Percentiles rank a stretch among this genome's conserved stretches.
Evolutionary conservation across 2,888 invertebrate species (phyloP).

Genomic region (Drosophila meridionalis): DNA sequence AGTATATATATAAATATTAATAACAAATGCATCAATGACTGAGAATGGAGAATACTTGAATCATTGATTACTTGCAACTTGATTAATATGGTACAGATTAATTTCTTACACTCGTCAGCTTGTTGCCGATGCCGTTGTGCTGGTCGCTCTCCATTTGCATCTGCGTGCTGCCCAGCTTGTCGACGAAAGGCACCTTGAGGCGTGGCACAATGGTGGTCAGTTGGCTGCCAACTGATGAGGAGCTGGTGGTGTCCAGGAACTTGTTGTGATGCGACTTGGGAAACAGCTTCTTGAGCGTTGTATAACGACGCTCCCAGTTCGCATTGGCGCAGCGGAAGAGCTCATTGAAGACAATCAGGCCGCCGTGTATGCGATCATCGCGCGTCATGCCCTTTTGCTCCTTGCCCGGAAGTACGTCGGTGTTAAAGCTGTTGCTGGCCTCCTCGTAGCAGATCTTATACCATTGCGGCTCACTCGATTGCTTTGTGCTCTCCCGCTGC

Average conservation of each 20-base stretch:
- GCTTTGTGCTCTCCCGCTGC: constrained; percentile 97
- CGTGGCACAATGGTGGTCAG: constrained; percentile 84
- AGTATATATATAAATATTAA: background rate
- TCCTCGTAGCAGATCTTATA: constrained; percentile 97
- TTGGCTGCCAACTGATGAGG: constrained; percentile 61
- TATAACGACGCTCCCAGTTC: constrained; percentile 93
- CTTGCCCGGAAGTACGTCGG: constrained; percentile 87
- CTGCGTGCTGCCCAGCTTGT: constrained; percentile 81
- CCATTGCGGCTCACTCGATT: constrained; percentile 95
- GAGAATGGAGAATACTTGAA: background rate
- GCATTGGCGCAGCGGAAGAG: constrained; percentile 95
- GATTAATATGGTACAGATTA: background rate
- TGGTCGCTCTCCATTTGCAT: constrained; percentile 80
- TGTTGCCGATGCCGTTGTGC: constrained; percentile 65
- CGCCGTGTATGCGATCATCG: constrained; percentile 97
- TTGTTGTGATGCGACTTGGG: constrained; percentile 81
- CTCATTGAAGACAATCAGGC: constrained; percentile 96
- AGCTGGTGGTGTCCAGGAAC: constrained; percentile 61
- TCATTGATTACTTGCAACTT: background rate
- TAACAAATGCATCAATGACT: background rate
- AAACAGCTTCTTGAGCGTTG: constrained; percentile 88
- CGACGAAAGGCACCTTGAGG: constrained; percentile 85
- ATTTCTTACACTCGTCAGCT: constrained; percentile 73
- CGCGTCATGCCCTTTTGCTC: constrained; percentile 91
- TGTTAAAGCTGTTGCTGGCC: constrained; percentile 90